phyloP scores from a whole-genome alignment of 2,113 vertebrate species.

The Hassar affinis region DNA sequence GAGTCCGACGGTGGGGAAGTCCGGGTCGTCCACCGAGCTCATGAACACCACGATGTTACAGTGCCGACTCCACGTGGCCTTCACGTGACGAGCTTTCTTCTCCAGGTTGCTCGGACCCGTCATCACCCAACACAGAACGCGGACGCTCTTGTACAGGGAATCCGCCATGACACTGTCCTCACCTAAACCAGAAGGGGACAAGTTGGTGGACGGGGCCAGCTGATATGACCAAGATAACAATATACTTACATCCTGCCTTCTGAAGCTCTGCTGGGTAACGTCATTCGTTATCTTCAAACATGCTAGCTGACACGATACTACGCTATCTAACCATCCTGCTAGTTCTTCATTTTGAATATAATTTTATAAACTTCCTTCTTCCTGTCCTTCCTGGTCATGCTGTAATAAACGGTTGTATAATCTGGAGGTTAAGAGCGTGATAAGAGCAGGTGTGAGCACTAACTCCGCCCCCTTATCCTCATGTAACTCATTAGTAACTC shows the following conservation, averaged over 20 bases:
- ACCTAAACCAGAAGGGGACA: slow-evolving; percentile 53
- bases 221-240: neutral
- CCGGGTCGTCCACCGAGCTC: slow-evolving; percentile 66
- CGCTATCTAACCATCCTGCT: no score
- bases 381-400: no score
- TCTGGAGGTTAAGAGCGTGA: no score
- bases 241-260: neutral
- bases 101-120: slow-evolving; percentile 68
- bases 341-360: no score
- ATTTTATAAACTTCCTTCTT: no score
- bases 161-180: slow-evolving; percentile 70
- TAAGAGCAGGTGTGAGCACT: no score
- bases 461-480: no score
- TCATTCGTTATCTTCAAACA: neutral
- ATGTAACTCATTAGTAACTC: neutral
- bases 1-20: slow-evolving; percentile 72
- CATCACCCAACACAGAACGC: slow-evolving; percentile 79
- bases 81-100: slow-evolving; percentile 69
- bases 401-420: neutral
- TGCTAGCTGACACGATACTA: no score
- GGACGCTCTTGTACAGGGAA: slow-evolving; percentile 68
- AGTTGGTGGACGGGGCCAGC: neutral
- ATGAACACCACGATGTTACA: slow-evolving; percentile 75
- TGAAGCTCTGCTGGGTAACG: no score
- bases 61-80: slow-evolving; percentile 72